Percentiles rank a stretch among this genome's conserved stretches.
Evolutionary conservation across 2,888 invertebrate genomes (phyloP).

Genomic region (Drosophila prostipennis): DNA sequence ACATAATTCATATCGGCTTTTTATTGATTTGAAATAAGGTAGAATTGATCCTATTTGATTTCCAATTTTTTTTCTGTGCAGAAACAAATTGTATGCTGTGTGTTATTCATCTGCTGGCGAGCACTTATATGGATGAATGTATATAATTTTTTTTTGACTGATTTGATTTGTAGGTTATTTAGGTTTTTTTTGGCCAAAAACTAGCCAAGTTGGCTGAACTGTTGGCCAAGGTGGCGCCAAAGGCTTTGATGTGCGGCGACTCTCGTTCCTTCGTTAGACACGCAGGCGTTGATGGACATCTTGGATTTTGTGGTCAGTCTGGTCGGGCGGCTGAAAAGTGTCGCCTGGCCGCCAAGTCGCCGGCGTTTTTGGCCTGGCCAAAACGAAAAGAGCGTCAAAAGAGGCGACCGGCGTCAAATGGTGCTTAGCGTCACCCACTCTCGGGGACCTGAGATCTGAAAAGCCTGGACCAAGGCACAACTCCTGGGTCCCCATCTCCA

Average conservation of each 20-base stretch:
- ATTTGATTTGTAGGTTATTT: no score
- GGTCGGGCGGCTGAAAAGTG: constrained; percentile 54
- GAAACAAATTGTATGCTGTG: no score
- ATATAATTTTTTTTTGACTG: no score
- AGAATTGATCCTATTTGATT: no score
- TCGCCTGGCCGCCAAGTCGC: constrained; percentile 27
- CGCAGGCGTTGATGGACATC: constrained; percentile 80
- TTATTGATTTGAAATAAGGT: no score
- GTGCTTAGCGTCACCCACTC: constrained; percentile 78
- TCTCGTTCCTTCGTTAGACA: constrained; percentile 69
- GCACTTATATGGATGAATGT: no score
- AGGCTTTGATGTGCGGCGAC: constrained; percentile 72
- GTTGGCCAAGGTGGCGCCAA: constrained; percentile 63
- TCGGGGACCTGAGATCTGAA: constrained; percentile 15
- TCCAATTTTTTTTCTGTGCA: no score
- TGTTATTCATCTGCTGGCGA: no score
- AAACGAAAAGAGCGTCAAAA: constrained; percentile 11
- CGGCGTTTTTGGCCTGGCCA: constrained; percentile 27
- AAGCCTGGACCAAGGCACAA: constrained; percentile 17
- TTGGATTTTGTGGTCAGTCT: constrained; percentile 49
- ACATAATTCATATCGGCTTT: no score
- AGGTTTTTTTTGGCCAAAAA: neutral
- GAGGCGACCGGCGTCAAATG: constrained; percentile 55
- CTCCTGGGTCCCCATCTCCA: constrained; percentile 39
- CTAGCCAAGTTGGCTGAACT: neutral